Evolutionary conservation across 30 jellyfish, hydroid and myxozoan species (phyloP), one percentile per base, ranked within the genome.

Genomic region (Nemopilema nomurai): DNA sequence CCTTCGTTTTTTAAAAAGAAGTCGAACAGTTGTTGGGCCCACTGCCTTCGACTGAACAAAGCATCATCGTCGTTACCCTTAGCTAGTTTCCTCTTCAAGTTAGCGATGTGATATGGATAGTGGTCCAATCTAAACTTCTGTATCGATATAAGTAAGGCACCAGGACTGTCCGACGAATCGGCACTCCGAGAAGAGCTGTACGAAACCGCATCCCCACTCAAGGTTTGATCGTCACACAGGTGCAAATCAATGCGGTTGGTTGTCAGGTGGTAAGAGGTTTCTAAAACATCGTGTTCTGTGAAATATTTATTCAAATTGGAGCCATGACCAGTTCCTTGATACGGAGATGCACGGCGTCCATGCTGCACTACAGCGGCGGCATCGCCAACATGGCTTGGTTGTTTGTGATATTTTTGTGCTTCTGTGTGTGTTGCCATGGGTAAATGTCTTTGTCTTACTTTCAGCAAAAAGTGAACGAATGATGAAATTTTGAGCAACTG

Each of bases 21-120:
- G 52, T 86, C 93, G 87, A 94, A 72, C 57, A 94, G 76, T 74
- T 94, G 99, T 9, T 88, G 93, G 0, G 99, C 97, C 99, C 99
- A 94, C 69, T 83, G 96, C 70, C 84, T 80, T 28, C 99, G 76
- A n/a, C 89, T 31, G 76, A 87, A 85, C n/a, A 92, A 49, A 16
- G 92, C 91, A 49, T 86, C 95, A 49, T 86, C 95, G 26, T 94
- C 99, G 63, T 89, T 96, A 32, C n/a, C 32, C 72, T 89, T 62
- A 20, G 57, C 82, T 0, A 78, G 90, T 23, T 69, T 89, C 53
- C 99, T 68, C 53, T 83, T 67, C 49, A 86, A 63, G 27, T 97
- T 97, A 28, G 96, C 97, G 50, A 94, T 92, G 78, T 94, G 99
- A 74, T 94, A 94, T 22, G 99, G 99, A 71, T 90, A 94, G 67